Evolutionary conservation across 2,797 vertebrate species (phyloP).

Genomic region (Astyanax mexicanus): DNA sequence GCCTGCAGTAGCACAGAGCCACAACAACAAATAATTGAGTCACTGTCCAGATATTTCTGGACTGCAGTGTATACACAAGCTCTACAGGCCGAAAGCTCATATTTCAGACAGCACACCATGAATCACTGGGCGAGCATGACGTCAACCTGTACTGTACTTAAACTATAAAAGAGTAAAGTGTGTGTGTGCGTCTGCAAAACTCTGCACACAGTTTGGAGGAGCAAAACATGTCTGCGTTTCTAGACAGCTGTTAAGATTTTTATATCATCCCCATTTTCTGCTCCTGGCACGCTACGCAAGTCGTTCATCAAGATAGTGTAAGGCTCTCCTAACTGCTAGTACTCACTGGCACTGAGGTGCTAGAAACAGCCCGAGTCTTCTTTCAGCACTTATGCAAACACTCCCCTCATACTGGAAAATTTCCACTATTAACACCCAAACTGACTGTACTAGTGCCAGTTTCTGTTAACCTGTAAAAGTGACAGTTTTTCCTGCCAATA

Average conservation of each 20-base stretch:
- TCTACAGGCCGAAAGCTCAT: background rate
- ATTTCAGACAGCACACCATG: slow-evolving; percentile 26
- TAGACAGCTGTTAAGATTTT: slow-evolving; percentile 27
- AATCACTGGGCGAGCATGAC: slow-evolving; percentile 21
- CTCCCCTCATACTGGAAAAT: slow-evolving; percentile 1
- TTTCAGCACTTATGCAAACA: background rate
- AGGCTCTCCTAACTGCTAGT: background rate
- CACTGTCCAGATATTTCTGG: background rate
- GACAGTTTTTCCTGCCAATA: no score
- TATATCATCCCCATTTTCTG: background rate
- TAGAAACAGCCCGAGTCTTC: background rate
- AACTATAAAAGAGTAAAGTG: background rate
- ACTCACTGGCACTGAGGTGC: slow-evolving; percentile 14
- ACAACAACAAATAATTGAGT: background rate
- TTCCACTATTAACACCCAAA: slow-evolving; percentile 29
- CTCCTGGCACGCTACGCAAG: background rate
- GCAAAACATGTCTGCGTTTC: slow-evolving; percentile 7
- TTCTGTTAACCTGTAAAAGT: background rate
- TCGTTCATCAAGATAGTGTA: slow-evolving; percentile 5
- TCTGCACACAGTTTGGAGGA: background rate
- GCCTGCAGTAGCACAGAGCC: background rate
- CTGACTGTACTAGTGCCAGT: slow-evolving; percentile 20
- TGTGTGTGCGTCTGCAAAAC: background rate
- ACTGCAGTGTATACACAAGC: slow-evolving; percentile 2
- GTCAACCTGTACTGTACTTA: background rate